phyloP scores from a whole-genome alignment of 2,113 vertebrate species.

The Electrona antarctica region DNA sequence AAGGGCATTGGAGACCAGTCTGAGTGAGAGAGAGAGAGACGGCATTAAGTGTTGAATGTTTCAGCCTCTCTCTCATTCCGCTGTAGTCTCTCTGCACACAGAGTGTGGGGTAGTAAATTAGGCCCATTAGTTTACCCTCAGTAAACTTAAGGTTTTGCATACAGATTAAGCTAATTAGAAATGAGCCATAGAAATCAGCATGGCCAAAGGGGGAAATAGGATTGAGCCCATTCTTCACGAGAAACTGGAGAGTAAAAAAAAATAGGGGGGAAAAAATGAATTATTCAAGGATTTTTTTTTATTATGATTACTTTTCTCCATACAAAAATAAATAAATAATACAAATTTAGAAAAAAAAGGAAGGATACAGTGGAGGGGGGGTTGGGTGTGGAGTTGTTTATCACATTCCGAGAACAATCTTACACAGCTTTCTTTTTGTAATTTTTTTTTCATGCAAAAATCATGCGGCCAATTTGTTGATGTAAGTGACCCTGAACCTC shows the following conservation, averaged over 20 bases:
- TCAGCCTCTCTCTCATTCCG: conserved; percentile 22
- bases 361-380: conserved; percentile 45
- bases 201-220: conserved; percentile 27
- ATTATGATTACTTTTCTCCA: conserved; percentile 32
- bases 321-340: conserved; percentile 17
- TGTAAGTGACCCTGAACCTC: conserved; percentile 96
- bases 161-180: conserved; percentile 59
- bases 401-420: conserved; percentile 89
- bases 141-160: conserved; percentile 52
- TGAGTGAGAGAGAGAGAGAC: neutral
- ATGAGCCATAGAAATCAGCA: conserved; percentile 47
- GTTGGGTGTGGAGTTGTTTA: conserved; percentile 66
- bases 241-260: conserved; percentile 12
- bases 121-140: conserved; percentile 44
- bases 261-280: conserved; percentile 26
- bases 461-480: conserved; percentile 98
- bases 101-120: conserved; percentile 41
- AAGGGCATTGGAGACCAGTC: conserved; percentile 9
- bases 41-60: conserved; percentile 10
- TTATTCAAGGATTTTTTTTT: conserved; percentile 37
- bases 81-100: conserved; percentile 6
- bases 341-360: conserved; percentile 13
- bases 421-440: conserved; percentile 97
- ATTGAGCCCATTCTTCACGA: conserved; percentile 46
- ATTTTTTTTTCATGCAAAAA: conserved; percentile 99